Base-by-base conservation (phyloP, 2,797 vertebrate species). In the Siniperca obscura region DNA sequence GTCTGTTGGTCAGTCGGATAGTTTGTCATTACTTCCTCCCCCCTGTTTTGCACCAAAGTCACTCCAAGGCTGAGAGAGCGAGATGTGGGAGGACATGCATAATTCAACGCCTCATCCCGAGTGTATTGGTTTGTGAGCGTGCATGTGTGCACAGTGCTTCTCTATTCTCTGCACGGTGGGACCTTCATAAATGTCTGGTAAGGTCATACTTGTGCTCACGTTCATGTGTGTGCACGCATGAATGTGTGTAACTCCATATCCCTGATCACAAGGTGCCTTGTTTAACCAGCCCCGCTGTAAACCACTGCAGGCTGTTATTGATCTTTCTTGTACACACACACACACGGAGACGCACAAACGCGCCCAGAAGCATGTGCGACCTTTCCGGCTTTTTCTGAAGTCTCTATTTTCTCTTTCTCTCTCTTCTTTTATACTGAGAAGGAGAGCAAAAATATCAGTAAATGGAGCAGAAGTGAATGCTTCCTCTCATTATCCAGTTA, bases 401-500 rank as follows among this genome's bases (percentile, higher is more conserved):
- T 56, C 78, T 76, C 69, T 71, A 27, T 77, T 70, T 25, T 67
- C 30, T 40, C 34, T 22, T 21, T 13, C 21, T 11, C 65, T 27
- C 44, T 46, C 40, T 27, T 56, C 76, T 57, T 76, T 82, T 80
- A 19, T 70, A 68, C 74, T 75, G 71, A 83, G 81, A 81, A 84
- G 34, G 75, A 87, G 79, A 83, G 71, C 46, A 9, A 84, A 81
- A 84, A 84, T 70, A 80, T 80, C 80, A 87, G 84, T 76, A 91
- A 91, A 85, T 91, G 76, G 83, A 92, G 91, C 92, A 92, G 86
- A 92, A 92, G 92, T 81, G 88, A 89, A 89, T 8, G 65, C 78
- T 87, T 91, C 87, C 83, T 76, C 86, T 83, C 83, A 86, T 91
- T 88, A 80, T 87, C 22, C 79, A 50, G 82, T 80, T 82, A 80